Conservation (phyloP, 1,140 invertebrate genomes). For the Zelostemma sp. region DNA sequence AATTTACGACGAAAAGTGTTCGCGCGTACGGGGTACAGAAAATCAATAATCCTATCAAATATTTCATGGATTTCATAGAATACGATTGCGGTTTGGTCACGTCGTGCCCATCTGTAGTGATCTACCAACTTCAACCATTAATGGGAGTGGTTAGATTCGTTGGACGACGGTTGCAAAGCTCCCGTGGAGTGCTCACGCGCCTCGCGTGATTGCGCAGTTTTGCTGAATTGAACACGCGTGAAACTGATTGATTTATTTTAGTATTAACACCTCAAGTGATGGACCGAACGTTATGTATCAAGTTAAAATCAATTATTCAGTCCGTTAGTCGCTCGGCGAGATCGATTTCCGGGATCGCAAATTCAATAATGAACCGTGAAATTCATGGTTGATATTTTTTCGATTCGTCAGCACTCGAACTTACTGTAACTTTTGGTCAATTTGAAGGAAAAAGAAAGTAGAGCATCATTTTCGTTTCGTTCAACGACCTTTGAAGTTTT, state of each 20-base stretch:
- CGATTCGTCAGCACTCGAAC: too few relatives aligned
- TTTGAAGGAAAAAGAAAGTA: constrained; percentile 3
- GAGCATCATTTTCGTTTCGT: constrained; percentile 8
- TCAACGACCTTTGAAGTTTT: constrained; percentile 34
- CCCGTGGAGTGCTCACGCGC: constrained; percentile 56
- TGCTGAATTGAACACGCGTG: constrained; percentile 47
- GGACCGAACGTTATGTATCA: neutral
- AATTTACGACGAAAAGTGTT: constrained; percentile 59
- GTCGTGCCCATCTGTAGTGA: constrained; percentile 64
- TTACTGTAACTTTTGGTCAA: constrained; percentile 26
- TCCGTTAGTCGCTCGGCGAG: neutral
- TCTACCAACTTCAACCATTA: constrained; percentile 64
- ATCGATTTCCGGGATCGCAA: neutral
- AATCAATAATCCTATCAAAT: constrained; percentile 66
- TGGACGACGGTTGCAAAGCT: constrained; percentile 45
- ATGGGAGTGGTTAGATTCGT: constrained; percentile 58
- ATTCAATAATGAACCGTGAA: neutral
- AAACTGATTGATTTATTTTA: constrained; percentile 60
- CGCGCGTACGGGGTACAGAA: constrained; percentile 51
- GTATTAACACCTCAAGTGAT: constrained; percentile 51
- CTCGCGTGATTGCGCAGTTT: constrained; percentile 38
- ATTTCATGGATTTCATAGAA: constrained; percentile 65
- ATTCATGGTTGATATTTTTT: neutral
- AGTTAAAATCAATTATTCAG: constrained; percentile 2
- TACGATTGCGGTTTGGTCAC: constrained; percentile 60